These are phyloP conservation scores for Phrynocephalus forsythii DNA, from an alignment of 2,797 vertebrate species.

Conservation along the genomic window DNA sequence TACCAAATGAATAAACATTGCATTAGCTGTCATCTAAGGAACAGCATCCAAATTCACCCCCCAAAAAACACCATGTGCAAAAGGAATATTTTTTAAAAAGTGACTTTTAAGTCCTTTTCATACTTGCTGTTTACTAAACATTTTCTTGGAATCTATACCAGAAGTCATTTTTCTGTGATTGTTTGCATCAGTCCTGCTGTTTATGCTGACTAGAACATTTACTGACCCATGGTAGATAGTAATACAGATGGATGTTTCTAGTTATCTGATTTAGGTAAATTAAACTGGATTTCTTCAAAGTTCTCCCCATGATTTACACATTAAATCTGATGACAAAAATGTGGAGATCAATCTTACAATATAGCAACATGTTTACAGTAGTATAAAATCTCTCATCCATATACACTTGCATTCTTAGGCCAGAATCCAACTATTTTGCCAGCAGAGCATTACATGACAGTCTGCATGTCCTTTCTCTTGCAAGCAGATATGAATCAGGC, in stretches of 20 bases:
- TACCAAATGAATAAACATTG: slow-evolving; percentile 31
- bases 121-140: slow-evolving; percentile 40
- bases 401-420: background rate
- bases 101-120: slow-evolving; percentile 9
- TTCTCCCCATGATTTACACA: background rate
- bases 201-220: slow-evolving; percentile 27
- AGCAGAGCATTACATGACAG: too few relatives aligned
- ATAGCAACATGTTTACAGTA: background rate
- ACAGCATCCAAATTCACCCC: slow-evolving; percentile 59
- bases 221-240: background rate
- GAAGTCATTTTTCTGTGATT: slow-evolving; percentile 9
- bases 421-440: background rate
- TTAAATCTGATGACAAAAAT: background rate
- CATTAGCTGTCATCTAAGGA: slow-evolving; percentile 55
- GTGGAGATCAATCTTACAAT: background rate
- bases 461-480: too few relatives aligned
- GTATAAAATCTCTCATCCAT: background rate
- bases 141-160: slow-evolving; percentile 32
- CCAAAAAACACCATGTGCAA: slow-evolving; percentile 10
- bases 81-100: slow-evolving; percentile 31
- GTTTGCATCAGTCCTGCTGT: background rate
- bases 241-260: background rate
- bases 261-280: background rate
- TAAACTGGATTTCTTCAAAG: background rate
- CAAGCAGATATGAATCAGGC: too few relatives aligned